These are phyloP conservation scores for Ivindomyrus marchei DNA, from an alignment of 2,113 vertebrate genomes.

Conservation along the genomic window DNA sequence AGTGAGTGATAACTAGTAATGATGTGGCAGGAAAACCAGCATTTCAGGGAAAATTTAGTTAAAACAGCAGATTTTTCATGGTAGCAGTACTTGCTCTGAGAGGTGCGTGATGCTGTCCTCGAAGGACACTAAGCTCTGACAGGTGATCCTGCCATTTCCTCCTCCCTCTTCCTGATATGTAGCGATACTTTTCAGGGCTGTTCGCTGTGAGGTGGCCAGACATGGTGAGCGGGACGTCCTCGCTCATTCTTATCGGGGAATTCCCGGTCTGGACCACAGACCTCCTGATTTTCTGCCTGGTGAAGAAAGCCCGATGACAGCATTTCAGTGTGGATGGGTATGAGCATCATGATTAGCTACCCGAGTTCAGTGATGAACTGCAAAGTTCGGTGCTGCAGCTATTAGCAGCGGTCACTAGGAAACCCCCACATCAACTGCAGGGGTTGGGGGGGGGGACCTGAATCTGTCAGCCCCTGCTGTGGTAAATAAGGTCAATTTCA, in stretches of 20 bases:
- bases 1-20: neutral
- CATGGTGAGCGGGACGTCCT: neutral
- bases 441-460: constrained; percentile 22
- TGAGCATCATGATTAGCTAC: neutral
- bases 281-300: neutral
- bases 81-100: no score
- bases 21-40: neutral
- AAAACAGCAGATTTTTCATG: neutral
- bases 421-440: neutral
- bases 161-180: neutral
- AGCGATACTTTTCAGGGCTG: neutral
- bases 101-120: neutral
- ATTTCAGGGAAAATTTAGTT: neutral
- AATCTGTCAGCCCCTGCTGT: neutral
- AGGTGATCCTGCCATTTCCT: neutral
- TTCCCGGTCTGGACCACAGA: neutral
- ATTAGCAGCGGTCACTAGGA: neutral
- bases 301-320: no score
- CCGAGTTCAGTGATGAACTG: neutral
- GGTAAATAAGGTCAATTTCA: neutral
- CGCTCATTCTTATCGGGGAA: neutral
- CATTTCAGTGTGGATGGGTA: no score
- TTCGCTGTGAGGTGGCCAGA: neutral
- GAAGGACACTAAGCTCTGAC: neutral
- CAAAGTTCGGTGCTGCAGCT: neutral